phyloP scores from a whole-genome alignment of 2,797 vertebrate genomes.

The Kryptolebias ocellatus region DNA sequence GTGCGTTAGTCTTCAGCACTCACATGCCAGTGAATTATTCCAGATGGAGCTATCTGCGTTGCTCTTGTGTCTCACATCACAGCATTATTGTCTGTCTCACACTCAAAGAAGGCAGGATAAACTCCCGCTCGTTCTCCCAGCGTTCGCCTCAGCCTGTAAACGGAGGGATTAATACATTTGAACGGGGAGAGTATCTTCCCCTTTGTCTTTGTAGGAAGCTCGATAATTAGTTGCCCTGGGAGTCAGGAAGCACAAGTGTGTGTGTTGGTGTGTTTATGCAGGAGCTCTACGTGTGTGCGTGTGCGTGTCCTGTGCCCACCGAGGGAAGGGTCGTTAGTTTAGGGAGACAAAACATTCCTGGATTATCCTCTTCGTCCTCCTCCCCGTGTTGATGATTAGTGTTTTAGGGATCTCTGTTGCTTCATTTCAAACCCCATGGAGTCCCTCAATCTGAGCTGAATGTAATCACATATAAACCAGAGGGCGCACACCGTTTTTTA shows the following conservation, averaged over 20 bases:
- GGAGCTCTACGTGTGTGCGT: slow-evolving; percentile 8
- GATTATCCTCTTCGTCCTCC: slow-evolving; percentile 58
- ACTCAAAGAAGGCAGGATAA: slow-evolving; percentile 29
- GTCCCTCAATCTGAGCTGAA: slow-evolving; percentile 14
- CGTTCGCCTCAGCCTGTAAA: slow-evolving; percentile 51
- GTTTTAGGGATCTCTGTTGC: slow-evolving; percentile 50
- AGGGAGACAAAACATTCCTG: slow-evolving; percentile 56
- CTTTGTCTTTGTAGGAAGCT: slow-evolving; percentile 59
- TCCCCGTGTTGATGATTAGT: slow-evolving; percentile 30
- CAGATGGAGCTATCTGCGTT: slow-evolving; percentile 21
- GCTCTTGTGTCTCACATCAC: slow-evolving; percentile 13
- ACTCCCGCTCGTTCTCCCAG: slow-evolving; percentile 20
- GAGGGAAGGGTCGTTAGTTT: slow-evolving; percentile 52
- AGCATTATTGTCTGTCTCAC: slow-evolving; percentile 6
- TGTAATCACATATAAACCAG: slow-evolving; percentile 5
- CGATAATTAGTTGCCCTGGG: slow-evolving; percentile 67
- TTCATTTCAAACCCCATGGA: slow-evolving; percentile 15
- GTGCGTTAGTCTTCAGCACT: neutral
- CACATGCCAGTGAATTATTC: slow-evolving; percentile 2
- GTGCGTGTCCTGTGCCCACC: slow-evolving; percentile 35
- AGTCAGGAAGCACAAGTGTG: slow-evolving; percentile 51
- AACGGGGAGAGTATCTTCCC: slow-evolving; percentile 54
- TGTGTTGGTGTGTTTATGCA: slow-evolving; percentile 30
- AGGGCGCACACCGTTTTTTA: slow-evolving; percentile 1
- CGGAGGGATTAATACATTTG: slow-evolving; percentile 61